Evolutionary conservation across 2,113 vertebrate genomes (phyloP).

Genomic region (Paratilapia polleni): DNA sequence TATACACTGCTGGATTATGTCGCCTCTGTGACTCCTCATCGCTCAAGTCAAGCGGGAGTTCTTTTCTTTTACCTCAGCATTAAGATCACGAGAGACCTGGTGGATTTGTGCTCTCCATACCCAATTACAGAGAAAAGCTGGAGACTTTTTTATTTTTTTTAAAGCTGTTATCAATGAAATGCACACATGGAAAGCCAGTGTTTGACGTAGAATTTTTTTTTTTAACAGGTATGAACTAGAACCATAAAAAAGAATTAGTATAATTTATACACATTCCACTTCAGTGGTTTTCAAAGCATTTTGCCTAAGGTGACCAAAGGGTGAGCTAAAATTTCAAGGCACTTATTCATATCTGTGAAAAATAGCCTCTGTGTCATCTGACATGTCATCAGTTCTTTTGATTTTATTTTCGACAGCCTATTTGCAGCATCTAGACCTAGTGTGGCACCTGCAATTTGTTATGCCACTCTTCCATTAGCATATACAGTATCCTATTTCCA

Average conservation of each 20-base stretch:
- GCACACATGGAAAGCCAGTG: background rate
- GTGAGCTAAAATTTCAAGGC: background rate
- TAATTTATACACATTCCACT: background rate
- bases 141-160: background rate
- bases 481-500: too few species aligned
- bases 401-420: background rate
- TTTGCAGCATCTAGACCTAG: background rate
- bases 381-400: background rate
- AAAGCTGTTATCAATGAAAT: background rate
- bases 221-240: background rate
- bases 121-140: background rate
- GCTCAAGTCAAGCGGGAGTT: background rate
- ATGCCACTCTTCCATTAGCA: background rate
- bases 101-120: background rate
- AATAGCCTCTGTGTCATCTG: background rate
- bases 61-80: background rate
- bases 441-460: background rate
- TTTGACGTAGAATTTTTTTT: background rate
- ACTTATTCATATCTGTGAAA: background rate
- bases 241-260: background rate
- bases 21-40: slow-evolving; percentile 1
- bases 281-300: background rate
- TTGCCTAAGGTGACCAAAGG: background rate
- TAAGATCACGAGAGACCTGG: background rate
- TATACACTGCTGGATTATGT: slow-evolving; percentile 2